Base-by-base conservation (phyloP, 2,797 vertebrate genomes). In the Myotis myotis region DNA sequence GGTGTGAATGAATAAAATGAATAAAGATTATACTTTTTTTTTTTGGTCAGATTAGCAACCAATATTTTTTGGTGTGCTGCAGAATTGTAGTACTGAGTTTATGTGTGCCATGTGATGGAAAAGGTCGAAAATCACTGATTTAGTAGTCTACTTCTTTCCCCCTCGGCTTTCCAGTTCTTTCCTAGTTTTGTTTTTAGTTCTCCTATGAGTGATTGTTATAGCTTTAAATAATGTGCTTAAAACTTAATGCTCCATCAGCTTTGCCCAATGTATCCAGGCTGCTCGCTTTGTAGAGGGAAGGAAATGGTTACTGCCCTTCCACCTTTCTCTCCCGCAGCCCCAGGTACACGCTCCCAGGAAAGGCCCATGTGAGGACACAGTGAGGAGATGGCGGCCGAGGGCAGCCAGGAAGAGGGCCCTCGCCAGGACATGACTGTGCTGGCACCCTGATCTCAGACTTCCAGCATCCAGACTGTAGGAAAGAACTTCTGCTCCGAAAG, bases 371-470 rank as follows among this genome's bases (percentile, higher is more conserved):
- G 76, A 10, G 13, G 51, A 3, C 51, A 5, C 76, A 16, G 76
- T 25, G 33, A 41, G 33, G 38, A 38, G 53, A 38, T 4, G 8
- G 13, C 33, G 8, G 13, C 33, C 12, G 5, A 8, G 33, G 25
- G 15, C 49, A 16, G 53, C 76, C 33, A 6, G 33, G 76, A 57
- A 28, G 33, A 25, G 33, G 76, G 13, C 23, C 75, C 25, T 8
- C 5, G 0, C 47, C 1, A 8, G 57, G 30, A 36, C 62, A 1
- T 6, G 25, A n/a, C 25, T 4, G 10, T 38, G 8, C 60, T 3
- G 13, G 33, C 1, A 1, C 19, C 47, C 47, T 36, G 16, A 53
- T 16, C 28, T 38, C 33, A 22, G 74, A 41, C 17, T 22, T 0
- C 12, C 12, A 17, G 86, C 74, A 33, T 53, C 60, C 33, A 3